Percentiles rank a stretch among this genome's conserved stretches.
These are phyloP conservation scores for Drosophila biarmipes DNA, from an alignment of 1,140 invertebrate genomes.

Conservation along the genomic window DNA sequence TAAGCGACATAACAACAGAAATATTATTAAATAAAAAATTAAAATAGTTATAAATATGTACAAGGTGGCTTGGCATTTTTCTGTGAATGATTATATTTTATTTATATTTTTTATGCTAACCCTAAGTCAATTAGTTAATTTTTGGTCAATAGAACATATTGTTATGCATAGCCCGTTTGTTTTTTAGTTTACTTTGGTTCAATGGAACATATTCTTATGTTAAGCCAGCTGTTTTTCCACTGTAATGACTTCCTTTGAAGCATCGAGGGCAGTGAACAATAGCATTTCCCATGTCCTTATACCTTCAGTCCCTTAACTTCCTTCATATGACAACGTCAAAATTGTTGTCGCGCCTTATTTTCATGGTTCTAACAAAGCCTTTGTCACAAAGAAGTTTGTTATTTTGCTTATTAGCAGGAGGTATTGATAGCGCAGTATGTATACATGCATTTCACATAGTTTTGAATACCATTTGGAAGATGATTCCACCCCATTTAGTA, in stretches of 20 bases:
- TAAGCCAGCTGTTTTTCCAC: not conserved
- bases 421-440: not conserved
- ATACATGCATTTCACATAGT: too few species aligned
- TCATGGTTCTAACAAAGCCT: constrained; percentile 1
- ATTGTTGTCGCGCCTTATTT: constrained; percentile 19
- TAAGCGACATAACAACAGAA: too few species aligned
- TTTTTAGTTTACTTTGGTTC: not conserved
- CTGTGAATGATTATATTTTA: too few species aligned
- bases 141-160: not conserved
- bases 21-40: too few species aligned
- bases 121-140: not conserved
- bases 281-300: not conserved
- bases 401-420: not conserved
- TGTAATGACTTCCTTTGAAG: not conserved
- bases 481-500: too few species aligned
- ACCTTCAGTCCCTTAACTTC: not conserved
- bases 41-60: too few species aligned
- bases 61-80: too few species aligned
- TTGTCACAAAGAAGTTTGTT: not conserved
- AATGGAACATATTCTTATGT: not conserved
- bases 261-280: constrained; percentile 3
- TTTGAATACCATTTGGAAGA: too few species aligned
- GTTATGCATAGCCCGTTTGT: too few species aligned
- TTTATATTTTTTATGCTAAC: not conserved
- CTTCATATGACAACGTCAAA: not conserved